Conservation (phyloP, 1,140 invertebrate species). For the Psilanteris sp. region DNA sequence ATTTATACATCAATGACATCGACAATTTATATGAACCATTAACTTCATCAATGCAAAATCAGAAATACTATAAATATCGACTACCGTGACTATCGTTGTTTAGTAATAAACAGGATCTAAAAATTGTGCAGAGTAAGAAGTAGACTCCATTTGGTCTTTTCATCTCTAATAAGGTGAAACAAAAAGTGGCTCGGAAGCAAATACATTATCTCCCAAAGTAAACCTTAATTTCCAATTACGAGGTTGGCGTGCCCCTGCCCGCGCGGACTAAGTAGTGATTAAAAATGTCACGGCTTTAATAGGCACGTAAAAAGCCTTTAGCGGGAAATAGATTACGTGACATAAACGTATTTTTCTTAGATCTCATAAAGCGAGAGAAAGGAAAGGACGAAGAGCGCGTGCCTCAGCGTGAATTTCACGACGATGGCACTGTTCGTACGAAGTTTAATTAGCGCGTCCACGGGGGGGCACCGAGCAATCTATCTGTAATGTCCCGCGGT, state of each 20-base stretch:
- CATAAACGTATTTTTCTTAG: constrained; percentile 43
- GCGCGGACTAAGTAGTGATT: constrained; percentile 24
- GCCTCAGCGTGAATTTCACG: constrained; percentile 49
- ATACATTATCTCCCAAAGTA: constrained; percentile 30
- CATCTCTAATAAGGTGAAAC: constrained; percentile 5
- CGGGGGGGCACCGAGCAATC: constrained; percentile 68
- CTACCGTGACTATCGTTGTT: too few relatives aligned
- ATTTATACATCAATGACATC: too few relatives aligned
- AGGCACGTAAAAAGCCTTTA: constrained; percentile 41
- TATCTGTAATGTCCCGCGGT: constrained; percentile 67
- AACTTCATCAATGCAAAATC: too few relatives aligned
- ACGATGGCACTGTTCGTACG: constrained; percentile 36
- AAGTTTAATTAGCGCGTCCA: constrained; percentile 72
- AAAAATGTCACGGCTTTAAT: constrained; percentile 44
- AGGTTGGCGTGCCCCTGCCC: background rate
- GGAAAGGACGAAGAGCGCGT: constrained; percentile 35
- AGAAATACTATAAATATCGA: too few relatives aligned
- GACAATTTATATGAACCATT: too few relatives aligned
- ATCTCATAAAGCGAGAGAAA: constrained; percentile 32
- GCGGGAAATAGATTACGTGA: constrained; percentile 49
- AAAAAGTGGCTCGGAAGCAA: constrained; percentile 5
- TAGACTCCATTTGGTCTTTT: constrained; percentile 4
- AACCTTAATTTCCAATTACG: constrained; percentile 25
- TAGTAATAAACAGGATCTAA: too few relatives aligned
- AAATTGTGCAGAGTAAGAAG: background rate